Evolutionary conservation across 2,888 invertebrate species (phyloP).

Genomic region (Spicauda simplicius): DNA sequence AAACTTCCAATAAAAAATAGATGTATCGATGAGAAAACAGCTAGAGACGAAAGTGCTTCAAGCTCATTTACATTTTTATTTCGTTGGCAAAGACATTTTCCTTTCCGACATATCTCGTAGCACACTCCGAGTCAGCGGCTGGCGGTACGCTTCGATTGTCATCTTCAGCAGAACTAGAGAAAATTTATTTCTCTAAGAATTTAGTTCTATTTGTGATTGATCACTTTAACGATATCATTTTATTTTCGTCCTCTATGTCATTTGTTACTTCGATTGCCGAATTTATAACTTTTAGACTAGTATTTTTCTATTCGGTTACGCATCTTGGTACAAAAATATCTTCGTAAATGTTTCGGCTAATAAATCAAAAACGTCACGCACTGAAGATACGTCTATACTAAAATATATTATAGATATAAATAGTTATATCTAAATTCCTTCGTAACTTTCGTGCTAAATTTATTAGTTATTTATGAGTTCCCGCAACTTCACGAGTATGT

Average conservation of each 20-base stretch:
- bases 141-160: slow-evolving; percentile 14
- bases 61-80: slow-evolving; percentile 18
- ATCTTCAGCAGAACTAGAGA: slow-evolving; percentile 18
- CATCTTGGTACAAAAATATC: neutral
- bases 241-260: neutral
- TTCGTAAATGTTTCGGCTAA: neutral
- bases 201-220: slow-evolving; percentile 1
- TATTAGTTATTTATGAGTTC: slow-evolving; percentile 19
- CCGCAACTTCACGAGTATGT: slow-evolving; percentile 6
- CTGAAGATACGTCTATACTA: neutral
- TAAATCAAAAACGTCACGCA: neutral
- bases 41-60: neutral
- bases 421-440: neutral
- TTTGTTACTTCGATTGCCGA: neutral
- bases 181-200: slow-evolving; percentile 15
- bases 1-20: neutral
- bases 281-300: no score
- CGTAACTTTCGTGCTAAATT: neutral
- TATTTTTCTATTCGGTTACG: no score
- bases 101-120: slow-evolving; percentile 10
- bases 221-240: neutral
- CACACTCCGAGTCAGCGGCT: slow-evolving; percentile 9
- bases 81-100: slow-evolving; percentile 10
- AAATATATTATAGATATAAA: no score
- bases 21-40: neutral